Percentiles rank a stretch among this genome's conserved stretches.
Conservation (phyloP, 1,140 invertebrate genomes). For the Bombus ignitus region DNA sequence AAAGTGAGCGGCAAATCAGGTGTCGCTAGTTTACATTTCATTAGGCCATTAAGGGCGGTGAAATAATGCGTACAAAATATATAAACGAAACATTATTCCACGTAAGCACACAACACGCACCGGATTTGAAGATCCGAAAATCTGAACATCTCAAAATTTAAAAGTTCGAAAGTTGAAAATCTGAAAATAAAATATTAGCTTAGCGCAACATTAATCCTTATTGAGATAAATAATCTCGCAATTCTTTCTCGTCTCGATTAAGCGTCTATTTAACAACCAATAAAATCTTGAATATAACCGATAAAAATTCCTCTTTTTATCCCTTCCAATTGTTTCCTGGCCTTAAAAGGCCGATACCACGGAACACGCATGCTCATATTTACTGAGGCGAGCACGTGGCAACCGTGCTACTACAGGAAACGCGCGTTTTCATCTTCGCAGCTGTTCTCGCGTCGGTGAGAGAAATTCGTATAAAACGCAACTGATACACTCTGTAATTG, state of each 20-base stretch:
- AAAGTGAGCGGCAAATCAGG: background rate
- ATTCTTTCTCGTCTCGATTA: background rate
- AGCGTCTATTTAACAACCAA: background rate
- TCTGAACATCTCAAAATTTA: too few relatives aligned
- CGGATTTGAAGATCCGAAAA: too few relatives aligned
- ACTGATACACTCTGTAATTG: conserved; percentile 14
- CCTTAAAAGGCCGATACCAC: too few relatives aligned
- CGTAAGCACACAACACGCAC: too few relatives aligned
- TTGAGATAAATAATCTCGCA: background rate
- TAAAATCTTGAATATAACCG: background rate
- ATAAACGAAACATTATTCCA: too few relatives aligned
- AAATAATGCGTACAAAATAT: too few relatives aligned
- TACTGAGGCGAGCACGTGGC: background rate
- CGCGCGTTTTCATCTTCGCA: conserved; percentile 17
- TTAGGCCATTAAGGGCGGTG: too few relatives aligned
- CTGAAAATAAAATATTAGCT: background rate
- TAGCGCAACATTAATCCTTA: too few relatives aligned
- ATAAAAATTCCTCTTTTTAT: background rate
- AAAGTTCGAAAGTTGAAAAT: background rate
- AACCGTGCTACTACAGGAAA: background rate
- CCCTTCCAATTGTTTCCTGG: background rate
- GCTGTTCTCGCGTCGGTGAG: conserved; percentile 8
- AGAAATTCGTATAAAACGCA: conserved; percentile 9
- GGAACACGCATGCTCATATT: background rate
- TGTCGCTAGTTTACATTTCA: background rate